Evolutionary conservation across 2,888 invertebrate species (phyloP).

Genomic region (Cyaniris semiargus): DNA sequence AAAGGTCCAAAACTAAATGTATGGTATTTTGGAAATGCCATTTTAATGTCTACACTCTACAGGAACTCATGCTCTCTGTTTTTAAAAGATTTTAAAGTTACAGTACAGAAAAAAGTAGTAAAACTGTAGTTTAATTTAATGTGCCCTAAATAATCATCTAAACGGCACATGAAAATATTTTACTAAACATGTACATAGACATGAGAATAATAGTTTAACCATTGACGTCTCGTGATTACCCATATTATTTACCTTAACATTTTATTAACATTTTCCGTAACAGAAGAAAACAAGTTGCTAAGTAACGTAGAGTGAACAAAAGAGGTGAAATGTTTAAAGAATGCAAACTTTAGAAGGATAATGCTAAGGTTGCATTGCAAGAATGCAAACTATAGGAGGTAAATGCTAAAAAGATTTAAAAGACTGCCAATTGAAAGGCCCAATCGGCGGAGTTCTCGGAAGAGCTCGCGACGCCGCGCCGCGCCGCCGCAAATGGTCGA

Average conservation of each 20-base stretch:
- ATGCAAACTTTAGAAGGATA: not conserved
- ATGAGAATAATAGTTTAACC: not conserved
- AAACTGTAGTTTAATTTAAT: no score
- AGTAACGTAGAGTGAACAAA: not conserved
- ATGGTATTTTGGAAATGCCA: no score
- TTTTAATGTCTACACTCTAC: no score
- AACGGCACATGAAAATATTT: no score
- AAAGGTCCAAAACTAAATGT: no score
- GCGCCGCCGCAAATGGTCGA: constrained; percentile 45
- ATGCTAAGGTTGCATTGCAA: not conserved
- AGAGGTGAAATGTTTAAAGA: no score
- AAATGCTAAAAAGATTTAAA: constrained; percentile 21
- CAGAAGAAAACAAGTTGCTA: not conserved
- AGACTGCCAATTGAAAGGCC: constrained; percentile 42
- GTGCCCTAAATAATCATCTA: no score
- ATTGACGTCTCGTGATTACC: constrained; percentile 2
- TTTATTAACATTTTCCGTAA: not conserved
- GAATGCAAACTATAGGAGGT: constrained; percentile 19
- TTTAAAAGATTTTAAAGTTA: no score
- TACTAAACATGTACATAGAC: not conserved
- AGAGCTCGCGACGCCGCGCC: constrained; percentile 50
- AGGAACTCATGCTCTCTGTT: no score
- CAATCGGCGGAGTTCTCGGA: constrained; percentile 56
- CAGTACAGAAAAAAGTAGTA: no score
- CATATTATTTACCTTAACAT: constrained; percentile 9